These are phyloP conservation scores for Enhydra lutris DNA, from an alignment of 2,113 vertebrate species.

Conservation along the genomic window DNA sequence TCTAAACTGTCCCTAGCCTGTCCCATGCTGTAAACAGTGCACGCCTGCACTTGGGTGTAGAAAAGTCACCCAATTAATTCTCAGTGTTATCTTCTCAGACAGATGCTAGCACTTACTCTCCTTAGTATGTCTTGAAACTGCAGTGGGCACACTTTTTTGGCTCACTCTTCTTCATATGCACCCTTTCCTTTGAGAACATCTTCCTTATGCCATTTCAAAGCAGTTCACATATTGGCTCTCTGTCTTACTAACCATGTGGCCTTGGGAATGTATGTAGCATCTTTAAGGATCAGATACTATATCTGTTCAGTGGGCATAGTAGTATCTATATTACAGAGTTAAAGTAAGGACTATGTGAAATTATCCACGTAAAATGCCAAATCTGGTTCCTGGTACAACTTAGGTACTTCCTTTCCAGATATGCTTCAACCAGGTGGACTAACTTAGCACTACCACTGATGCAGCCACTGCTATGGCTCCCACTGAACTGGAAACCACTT, in stretches of 20 bases:
- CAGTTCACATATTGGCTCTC: background rate
- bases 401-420: fast-evolving
- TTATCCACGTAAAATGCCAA: background rate
- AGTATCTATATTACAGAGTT: background rate
- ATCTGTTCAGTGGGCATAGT: background rate
- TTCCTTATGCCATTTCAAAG: background rate
- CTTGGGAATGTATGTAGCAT: background rate
- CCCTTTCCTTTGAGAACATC: background rate
- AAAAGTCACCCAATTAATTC: background rate
- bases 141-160: no score
- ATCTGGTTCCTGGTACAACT: background rate
- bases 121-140: background rate
- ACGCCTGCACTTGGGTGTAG: background rate
- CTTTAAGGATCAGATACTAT: background rate
- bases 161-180: background rate
- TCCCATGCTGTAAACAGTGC: background rate
- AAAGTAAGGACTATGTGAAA: background rate
- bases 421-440: background rate
- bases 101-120: background rate
- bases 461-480: background rate
- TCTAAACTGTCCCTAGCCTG: background rate
- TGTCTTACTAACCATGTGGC: background rate
- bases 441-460: background rate
- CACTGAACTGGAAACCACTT: background rate
- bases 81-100: background rate